A percentile compares a stretch with the other conserved stretches of the same genome.
Evolutionary conservation across 2,113 vertebrate genomes (phyloP).

Genomic region (Empidonax traillii): DNA sequence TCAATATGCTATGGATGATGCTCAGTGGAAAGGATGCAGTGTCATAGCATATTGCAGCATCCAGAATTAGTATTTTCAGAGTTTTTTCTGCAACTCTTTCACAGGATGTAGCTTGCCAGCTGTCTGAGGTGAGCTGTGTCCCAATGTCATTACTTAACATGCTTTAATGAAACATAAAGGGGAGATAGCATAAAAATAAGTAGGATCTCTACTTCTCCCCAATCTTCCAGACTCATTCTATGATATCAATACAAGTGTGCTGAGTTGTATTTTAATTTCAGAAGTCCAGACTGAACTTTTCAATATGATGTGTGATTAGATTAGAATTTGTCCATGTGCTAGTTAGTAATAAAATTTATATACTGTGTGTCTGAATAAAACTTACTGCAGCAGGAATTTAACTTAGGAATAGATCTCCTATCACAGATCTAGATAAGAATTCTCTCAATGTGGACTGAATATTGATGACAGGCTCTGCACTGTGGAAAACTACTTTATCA

Average conservation of each 20-base stretch:
- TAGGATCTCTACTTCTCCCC: neutral
- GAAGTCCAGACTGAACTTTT: constrained; percentile 4
- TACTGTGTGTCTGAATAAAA: constrained; percentile 36
- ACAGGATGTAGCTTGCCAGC: neutral
- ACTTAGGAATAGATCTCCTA: constrained; percentile 1
- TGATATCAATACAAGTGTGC: neutral
- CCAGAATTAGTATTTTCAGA: neutral
- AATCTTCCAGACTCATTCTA: neutral
- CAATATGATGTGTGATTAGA: constrained; percentile 9
- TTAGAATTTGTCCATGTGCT: constrained; percentile 40
- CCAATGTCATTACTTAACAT: neutral
- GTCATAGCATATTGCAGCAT: constrained; percentile 42
- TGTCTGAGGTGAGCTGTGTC: neutral
- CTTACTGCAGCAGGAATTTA: neutral
- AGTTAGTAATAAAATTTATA: constrained; percentile 26
- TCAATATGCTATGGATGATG: neutral
- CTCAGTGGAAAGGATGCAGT: constrained; percentile 28
- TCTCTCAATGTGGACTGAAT: constrained; percentile 14
- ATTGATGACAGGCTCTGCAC: constrained; percentile 30
- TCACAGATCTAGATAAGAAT: constrained; percentile 37
- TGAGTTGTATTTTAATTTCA: constrained; percentile 26
- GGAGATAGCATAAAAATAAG: neutral
- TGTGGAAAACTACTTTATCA: constrained; percentile 30
- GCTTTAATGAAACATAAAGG: constrained; percentile 25
- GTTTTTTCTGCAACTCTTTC: neutral